Evolutionary conservation across 2,113 vertebrate species (phyloP), one percentile per base, ranked within the genome.

Genomic region (Sinocyclocheilus rhinocerous): DNA sequence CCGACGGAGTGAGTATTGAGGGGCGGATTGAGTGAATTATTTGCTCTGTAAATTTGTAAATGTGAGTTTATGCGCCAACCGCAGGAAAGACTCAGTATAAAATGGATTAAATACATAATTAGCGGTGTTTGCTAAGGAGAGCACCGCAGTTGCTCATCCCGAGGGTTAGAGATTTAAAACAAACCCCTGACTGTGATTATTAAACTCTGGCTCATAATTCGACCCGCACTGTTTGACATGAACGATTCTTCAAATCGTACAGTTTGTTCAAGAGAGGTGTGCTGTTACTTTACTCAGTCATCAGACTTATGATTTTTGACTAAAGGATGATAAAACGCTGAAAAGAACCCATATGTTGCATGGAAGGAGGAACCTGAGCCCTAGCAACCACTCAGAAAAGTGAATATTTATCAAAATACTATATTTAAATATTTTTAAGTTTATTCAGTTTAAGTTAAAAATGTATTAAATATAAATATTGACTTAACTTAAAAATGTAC

Each of bases 51-150:
- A 6, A 33, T 33, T 33, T 33, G 29, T 33, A 33, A 33, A 33
- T 33, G 29, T 6, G 26, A 61, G 48, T 76, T 73, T 80, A 73
- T 84, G 76, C 65, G 80, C 50, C 59, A 70, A 15, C 69, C 52
- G 45, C 65, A 69, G 61, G 26, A 70, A 33, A 22, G 29, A 33
- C 29, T 33, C 29, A 33, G 8, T 69, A 69, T 69, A 18, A 50
- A 52, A 82, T 50, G 42, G 63, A 69, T 36, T 77, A 69, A 85
- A 79, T 79, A 11, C 84, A 85, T 33, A 76, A 79, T 73, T 50
- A 84, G 33, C 76, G 0, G 63, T 69, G 63, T 82, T 82, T 69
- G 63, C 42, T 70, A 11, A 48, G 24, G 36, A 33, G 18, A 22
- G 42, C 26, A 13, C 52, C 63, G 1, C 16, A 20, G 10, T 67